Conservation (phyloP, 2,113 vertebrate genomes). For the Amblyornis subalaris region DNA sequence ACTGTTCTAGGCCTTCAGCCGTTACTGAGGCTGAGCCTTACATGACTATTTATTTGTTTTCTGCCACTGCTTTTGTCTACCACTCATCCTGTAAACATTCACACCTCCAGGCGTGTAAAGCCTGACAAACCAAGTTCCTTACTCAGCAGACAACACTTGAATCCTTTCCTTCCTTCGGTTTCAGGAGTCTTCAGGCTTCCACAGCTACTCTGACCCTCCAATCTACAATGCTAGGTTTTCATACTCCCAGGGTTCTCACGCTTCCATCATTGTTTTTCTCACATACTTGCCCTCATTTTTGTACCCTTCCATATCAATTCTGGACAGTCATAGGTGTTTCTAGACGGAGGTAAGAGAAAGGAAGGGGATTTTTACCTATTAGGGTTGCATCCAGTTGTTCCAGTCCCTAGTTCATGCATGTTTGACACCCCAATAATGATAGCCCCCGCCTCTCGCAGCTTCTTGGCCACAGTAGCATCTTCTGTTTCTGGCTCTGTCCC, state of each 20-base stretch:
- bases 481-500: conserved; percentile 55
- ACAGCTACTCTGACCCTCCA: background rate
- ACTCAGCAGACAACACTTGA: background rate
- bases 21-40: background rate
- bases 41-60: background rate
- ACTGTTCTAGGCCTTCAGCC: background rate
- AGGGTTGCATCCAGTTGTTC: conserved; percentile 66
- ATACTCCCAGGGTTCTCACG: background rate
- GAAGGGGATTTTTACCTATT: conserved; percentile 54
- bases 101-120: background rate
- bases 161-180: background rate
- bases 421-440: conserved; percentile 69
- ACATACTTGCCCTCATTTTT: background rate
- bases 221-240: background rate
- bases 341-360: background rate
- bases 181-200: background rate
- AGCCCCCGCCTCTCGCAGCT: conserved; percentile 63
- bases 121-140: background rate
- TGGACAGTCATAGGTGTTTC: background rate
- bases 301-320: background rate
- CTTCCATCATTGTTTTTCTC: background rate
- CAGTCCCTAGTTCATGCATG: conserved; percentile 68
- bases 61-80: background rate
- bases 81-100: background rate
- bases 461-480: conserved; percentile 65